Conservation (phyloP, 2,797 vertebrate genomes). For the Thaleichthys pacificus region DNA sequence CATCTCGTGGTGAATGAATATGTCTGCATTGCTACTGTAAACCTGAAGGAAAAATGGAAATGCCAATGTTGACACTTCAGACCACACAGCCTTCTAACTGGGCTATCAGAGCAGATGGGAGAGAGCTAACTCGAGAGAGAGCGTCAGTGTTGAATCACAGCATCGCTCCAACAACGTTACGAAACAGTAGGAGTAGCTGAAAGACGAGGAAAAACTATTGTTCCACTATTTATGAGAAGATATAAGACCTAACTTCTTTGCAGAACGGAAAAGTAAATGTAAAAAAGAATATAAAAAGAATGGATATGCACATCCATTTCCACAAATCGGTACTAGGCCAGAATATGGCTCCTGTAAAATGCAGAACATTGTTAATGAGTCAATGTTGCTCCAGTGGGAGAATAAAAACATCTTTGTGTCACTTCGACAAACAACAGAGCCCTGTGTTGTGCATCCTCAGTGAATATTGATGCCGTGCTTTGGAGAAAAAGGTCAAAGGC, state of each 20-base stretch:
- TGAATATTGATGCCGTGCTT: conserved; percentile 44
- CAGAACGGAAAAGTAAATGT: too few relatives aligned
- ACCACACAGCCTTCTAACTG: neutral
- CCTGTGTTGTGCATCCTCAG: neutral
- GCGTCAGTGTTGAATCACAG: neutral
- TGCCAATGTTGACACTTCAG: neutral
- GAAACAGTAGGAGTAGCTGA: too few relatives aligned
- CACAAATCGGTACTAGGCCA: neutral
- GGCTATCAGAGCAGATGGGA: neutral
- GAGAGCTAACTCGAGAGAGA: neutral
- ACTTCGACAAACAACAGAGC: neutral
- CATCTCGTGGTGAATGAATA: conserved; percentile 35
- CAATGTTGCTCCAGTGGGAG: neutral
- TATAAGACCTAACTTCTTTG: too few relatives aligned
- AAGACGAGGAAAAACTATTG: too few relatives aligned
- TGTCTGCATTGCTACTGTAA: conserved; percentile 17
- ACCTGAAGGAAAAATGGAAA: neutral
- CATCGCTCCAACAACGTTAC: too few relatives aligned
- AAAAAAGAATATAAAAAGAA: too few relatives aligned
- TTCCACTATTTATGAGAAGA: too few relatives aligned
- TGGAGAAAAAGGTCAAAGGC: conserved; percentile 33
- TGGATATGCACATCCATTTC: neutral
- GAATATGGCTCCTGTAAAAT: neutral
- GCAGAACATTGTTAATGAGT: neutral
- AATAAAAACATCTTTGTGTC: neutral